Evolutionary conservation across 2,888 invertebrate species (phyloP).

Genomic region (Eristalis tenax): DNA sequence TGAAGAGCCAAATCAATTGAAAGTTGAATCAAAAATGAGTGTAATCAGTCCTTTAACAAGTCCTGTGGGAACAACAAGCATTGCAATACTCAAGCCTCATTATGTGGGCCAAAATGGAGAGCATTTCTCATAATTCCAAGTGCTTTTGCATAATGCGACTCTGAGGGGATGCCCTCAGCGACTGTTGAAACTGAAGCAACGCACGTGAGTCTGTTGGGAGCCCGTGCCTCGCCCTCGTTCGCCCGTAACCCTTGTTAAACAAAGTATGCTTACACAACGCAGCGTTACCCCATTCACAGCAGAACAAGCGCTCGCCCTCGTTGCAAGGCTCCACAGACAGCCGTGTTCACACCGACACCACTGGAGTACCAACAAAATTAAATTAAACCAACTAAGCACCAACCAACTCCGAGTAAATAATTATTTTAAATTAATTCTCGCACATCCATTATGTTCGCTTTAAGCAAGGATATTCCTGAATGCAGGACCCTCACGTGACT

Average conservation of each 20-base stretch:
- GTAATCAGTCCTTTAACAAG: too few species aligned
- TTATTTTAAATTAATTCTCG: conserved; percentile 47
- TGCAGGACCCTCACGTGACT: neutral
- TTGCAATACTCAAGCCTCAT: neutral
- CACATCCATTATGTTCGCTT: conserved; percentile 28
- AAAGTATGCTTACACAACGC: neutral
- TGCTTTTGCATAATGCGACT: neutral
- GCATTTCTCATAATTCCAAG: neutral
- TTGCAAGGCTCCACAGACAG: neutral
- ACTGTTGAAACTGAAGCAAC: neutral
- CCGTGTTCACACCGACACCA: neutral
- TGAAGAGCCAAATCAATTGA: too few species aligned
- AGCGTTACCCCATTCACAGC: too few species aligned
- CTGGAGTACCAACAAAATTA: neutral
- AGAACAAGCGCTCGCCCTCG: too few species aligned
- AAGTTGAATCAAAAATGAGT: too few species aligned
- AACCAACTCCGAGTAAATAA: conserved; percentile 25
- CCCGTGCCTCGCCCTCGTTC: too few species aligned
- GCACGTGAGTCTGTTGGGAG: neutral
- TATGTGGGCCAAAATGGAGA: neutral
- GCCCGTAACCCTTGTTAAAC: neutral
- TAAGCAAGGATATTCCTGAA: neutral
- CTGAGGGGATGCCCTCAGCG: neutral
- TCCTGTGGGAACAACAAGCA: too few species aligned
- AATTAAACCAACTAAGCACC: conserved; percentile 17